A percentile compares a stretch with the other conserved stretches of the same genome.
These are phyloP conservation scores for Atrina japonica DNA, from an alignment of 2,888 invertebrate species.

Conservation along the genomic window DNA sequence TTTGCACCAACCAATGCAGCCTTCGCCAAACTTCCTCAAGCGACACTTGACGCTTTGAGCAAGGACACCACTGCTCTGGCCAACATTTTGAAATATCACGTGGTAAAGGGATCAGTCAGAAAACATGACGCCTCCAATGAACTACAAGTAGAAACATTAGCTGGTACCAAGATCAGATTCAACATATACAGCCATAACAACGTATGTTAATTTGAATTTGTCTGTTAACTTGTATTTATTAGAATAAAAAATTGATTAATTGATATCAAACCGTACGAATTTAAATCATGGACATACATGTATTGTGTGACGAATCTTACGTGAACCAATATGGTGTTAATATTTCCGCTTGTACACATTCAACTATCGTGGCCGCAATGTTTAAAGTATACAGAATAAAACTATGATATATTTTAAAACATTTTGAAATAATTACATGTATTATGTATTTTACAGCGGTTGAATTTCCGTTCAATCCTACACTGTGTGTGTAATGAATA, in stretches of 20 bases:
- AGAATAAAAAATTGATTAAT: too few relatives aligned
- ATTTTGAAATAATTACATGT: neutral
- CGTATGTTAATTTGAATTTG: slow-evolving; percentile 18
- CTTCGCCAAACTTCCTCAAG: slow-evolving; percentile 32
- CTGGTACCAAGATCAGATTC: slow-evolving; percentile 38
- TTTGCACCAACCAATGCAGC: slow-evolving; percentile 42
- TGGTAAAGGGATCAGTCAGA: slow-evolving; percentile 32
- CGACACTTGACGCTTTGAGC: slow-evolving; percentile 22
- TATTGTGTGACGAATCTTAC: too few relatives aligned
- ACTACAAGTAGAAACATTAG: slow-evolving; percentile 35
- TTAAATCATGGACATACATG: too few relatives aligned
- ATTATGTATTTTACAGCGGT: too few relatives aligned
- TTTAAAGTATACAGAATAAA: neutral
- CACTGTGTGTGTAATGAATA: too few relatives aligned
- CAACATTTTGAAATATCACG: slow-evolving; percentile 50
- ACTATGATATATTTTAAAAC: neutral
- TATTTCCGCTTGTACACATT: too few relatives aligned
- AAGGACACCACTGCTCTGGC: slow-evolving; percentile 36
- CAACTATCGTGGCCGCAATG: too few relatives aligned
- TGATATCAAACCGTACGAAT: too few relatives aligned
- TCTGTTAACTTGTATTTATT: too few relatives aligned
- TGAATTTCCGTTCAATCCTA: too few relatives aligned
- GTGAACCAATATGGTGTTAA: too few relatives aligned
- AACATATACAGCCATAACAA: slow-evolving; percentile 40
- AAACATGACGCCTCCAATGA: slow-evolving; percentile 36